These are phyloP conservation scores for Oceanites oceanicus DNA, from an alignment of 2,113 vertebrate species.

Conservation along the genomic window DNA sequence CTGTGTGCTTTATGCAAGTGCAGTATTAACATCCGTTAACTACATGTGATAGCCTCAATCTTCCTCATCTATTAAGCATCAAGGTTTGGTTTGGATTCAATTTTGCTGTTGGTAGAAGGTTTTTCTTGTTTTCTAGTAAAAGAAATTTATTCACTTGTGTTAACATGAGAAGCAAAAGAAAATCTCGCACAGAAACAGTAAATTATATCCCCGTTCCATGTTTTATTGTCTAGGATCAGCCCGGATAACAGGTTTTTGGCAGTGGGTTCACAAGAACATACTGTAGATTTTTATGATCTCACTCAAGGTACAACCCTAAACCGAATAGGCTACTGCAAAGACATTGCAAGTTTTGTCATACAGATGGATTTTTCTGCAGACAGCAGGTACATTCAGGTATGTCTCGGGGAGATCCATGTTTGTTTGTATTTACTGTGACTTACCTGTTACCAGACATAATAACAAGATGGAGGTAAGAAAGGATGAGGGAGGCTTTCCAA, in stretches of 20 bases:
- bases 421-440: not conserved
- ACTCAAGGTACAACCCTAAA: constrained; percentile 92
- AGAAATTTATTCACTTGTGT: not conserved
- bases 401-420: rapidly evolving
- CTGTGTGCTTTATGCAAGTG: not conserved
- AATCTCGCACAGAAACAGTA: not conserved
- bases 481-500: not conserved
- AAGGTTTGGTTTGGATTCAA: not conserved
- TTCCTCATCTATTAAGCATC: not conserved
- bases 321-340: constrained; percentile 93
- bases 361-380: constrained; percentile 97
- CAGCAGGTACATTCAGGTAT: constrained; percentile 90
- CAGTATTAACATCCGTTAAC: not conserved
- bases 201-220: not conserved
- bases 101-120: not conserved
- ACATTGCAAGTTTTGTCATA: constrained; percentile 90
- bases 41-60: not conserved
- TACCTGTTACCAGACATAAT: too few species aligned
- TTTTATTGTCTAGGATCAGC: constrained; percentile 83
- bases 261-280: constrained; percentile 89
- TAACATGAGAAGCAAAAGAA: not conserved
- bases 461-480: not conserved
- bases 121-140: not conserved
- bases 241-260: constrained; percentile 91
- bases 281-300: constrained; percentile 96